Percentiles rank a stretch among this genome's conserved stretches.
Conservation (phyloP, 2,113 vertebrate species). For the Haemorhous mexicanus region DNA sequence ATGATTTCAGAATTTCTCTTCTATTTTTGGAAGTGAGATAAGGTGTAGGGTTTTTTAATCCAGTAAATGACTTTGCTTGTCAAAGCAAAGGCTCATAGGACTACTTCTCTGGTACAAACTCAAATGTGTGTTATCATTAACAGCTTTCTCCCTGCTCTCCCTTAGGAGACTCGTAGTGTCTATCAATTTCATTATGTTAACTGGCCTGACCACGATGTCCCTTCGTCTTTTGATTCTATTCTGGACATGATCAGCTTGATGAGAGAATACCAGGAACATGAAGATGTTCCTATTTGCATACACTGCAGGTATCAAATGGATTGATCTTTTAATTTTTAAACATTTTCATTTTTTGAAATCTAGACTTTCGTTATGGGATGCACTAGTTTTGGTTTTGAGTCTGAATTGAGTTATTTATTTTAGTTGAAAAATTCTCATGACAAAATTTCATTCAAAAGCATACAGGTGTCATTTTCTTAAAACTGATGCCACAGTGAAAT, state of each 20-base stretch:
- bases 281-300: conserved; percentile 93
- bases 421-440: neutral
- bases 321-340: neutral
- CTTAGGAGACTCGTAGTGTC: conserved; percentile 87
- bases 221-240: conserved; percentile 97
- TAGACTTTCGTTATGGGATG: neutral
- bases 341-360: neutral
- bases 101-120: neutral
- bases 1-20: neutral
- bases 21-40: neutral
- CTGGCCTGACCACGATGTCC: conserved; percentile 98
- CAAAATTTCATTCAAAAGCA: neutral
- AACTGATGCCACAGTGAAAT: neutral
- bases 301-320: conserved; percentile 88
- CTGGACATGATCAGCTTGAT: conserved; percentile 97
- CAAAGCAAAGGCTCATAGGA: neutral
- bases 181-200: conserved; percentile 98
- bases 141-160: neutral
- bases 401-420: neutral
- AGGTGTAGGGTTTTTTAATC: neutral
- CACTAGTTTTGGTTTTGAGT: neutral
- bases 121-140: neutral
- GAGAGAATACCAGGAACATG: conserved; percentile 94
- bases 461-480: neutral
- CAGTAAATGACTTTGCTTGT: neutral